Evolutionary conservation across 2,797 vertebrate species (phyloP), one percentile per base, ranked within the genome.

Genomic region (Melanogrammus aeglefinus): DNA sequence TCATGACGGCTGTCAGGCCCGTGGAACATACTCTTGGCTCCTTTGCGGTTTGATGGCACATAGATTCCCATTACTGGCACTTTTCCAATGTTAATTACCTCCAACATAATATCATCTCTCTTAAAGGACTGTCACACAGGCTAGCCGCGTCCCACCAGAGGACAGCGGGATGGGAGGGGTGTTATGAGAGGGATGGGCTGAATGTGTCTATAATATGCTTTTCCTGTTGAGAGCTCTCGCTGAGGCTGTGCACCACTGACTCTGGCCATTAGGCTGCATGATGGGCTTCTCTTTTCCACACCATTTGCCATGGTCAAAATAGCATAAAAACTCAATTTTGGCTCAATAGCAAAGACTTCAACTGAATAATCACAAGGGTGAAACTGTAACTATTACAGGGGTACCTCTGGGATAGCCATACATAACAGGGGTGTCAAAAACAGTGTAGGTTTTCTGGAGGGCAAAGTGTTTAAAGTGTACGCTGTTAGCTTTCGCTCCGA

Each of bases 1-100:
- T 97, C 96, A 96, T 95, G 88, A 92, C 84, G 90, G 92, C 95
- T 97, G 96, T 98, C 97, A 97, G 92, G 96, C 95, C 91, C 95
- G 93, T 94, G 93, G 94, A 94, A 71, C 94, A 93, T 92, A 86
- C 94, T 95, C 92, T 94, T 92, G 91, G 93, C 78, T 90, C 86
- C 86, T 87, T 91, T 92, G 87, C 21, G 88, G 94, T 90, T 94
- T 92, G 90, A 95, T 92, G 88, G 90, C 94, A 93, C 87, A 87
- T 85, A 80, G 78, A 88, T 85, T 91, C 91, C 86, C 88, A 88
- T 89, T 88, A 90, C 89, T 88, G 90, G 89, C 91, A 90, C 84
- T 88, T 90, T 89, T 89, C 95, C 94, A 92, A 93, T 93, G 94
- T 96, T 96, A 97, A 95, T 94, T 88, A 89, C 91, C 87, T 84